phyloP scores from a whole-genome alignment of 1,140 invertebrate species.

The Leptestheria dahalacensis region DNA sequence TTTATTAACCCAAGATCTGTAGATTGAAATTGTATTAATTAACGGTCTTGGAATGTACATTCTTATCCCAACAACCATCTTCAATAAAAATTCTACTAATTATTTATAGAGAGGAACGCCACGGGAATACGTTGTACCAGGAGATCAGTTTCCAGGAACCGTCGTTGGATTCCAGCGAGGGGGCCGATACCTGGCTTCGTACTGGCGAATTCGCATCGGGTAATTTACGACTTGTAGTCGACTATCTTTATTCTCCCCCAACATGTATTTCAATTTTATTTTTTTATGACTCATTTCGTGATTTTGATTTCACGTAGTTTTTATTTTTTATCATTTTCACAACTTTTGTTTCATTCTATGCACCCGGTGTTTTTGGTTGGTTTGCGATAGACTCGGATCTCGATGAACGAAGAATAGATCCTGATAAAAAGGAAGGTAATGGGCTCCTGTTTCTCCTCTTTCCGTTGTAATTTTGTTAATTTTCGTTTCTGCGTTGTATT shows the following conservation, averaged over 20 bases:
- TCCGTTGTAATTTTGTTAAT: not conserved
- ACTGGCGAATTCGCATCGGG: conserved; percentile 23
- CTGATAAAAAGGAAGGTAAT: not conserved
- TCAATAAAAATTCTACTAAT: not conserved
- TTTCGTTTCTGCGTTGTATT: not conserved
- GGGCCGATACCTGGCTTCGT: conserved; percentile 70
- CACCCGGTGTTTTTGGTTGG: not conserved
- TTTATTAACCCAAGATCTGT: not conserved
- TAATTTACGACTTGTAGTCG: conserved; percentile 18
- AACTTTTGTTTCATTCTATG: not conserved
- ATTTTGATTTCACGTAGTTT: not conserved
- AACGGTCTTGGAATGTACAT: no score
- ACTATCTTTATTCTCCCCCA: not conserved
- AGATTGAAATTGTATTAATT: not conserved
- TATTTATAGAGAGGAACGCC: conserved; percentile 47
- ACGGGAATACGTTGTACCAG: conserved; percentile 82
- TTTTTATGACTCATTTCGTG: not conserved
- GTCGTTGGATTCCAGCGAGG: conserved; percentile 54
- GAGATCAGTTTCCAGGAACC: conserved; percentile 64
- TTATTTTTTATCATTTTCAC: not conserved
- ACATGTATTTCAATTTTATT: conserved; percentile 6
- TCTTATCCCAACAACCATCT: no score
- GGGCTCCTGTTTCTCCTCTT: not conserved
- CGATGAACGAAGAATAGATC: not conserved
- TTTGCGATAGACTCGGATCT: not conserved